Evolutionary conservation across 2,797 vertebrate species (phyloP).

Genomic region (Oreonectes daqikongensis): DNA sequence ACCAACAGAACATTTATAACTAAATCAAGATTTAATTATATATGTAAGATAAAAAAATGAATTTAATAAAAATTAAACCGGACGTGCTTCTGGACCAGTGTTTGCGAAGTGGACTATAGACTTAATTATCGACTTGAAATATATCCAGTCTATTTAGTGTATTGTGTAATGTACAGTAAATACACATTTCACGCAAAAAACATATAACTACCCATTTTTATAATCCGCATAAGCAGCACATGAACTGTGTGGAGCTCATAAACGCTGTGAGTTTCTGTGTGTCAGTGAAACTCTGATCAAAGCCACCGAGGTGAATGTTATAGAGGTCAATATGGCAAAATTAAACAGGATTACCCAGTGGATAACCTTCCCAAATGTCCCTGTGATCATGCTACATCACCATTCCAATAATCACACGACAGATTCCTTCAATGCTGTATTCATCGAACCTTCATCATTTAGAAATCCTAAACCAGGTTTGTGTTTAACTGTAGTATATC

Average conservation of each 20-base stretch:
- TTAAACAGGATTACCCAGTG: slow-evolving; percentile 44
- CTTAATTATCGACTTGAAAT: too few relatives aligned
- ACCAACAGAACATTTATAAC: too few relatives aligned
- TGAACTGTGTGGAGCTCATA: slow-evolving; percentile 52
- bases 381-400: slow-evolving; percentile 21
- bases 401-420: slow-evolving; percentile 1
- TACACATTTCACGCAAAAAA: too few relatives aligned
- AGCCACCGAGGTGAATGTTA: slow-evolving; percentile 22
- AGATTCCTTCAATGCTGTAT: slow-evolving; percentile 15
- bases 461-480: slow-evolving; percentile 17
- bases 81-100: too few relatives aligned
- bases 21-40: too few relatives aligned
- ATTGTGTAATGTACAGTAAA: too few relatives aligned
- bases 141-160: too few relatives aligned
- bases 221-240: neutral
- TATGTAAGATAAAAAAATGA: too few relatives aligned
- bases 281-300: neutral
- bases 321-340: slow-evolving; percentile 20
- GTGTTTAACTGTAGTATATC: slow-evolving; percentile 32
- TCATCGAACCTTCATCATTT: slow-evolving; percentile 9
- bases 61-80: too few relatives aligned
- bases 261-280: neutral
- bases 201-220: too few relatives aligned
- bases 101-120: too few relatives aligned
- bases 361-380: slow-evolving; percentile 35